Evolutionary conservation across 2,888 invertebrate species (phyloP), one percentile per base, ranked within the genome.

Genomic region (Harpagoxenus sublaevis): DNA sequence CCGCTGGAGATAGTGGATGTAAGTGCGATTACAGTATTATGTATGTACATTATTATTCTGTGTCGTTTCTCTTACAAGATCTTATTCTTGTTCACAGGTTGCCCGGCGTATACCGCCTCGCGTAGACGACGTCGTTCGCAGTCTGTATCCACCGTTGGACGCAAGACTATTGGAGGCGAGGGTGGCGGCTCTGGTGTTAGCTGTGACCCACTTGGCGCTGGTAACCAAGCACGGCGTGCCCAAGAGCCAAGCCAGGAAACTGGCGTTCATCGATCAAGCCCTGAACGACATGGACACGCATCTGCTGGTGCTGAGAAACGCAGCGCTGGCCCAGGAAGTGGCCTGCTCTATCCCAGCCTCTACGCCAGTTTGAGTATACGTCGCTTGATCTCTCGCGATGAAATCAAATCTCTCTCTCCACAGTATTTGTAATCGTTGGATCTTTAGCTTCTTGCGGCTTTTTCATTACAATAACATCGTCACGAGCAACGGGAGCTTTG

Each of bases 91-190:
- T 53, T 23, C 90, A 2, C 15, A 96, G 95, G 96, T 96, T 82
- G 97, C 97, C 4, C 96, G 96, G 90, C 95, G 96, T 88, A 97
- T 97, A 89, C 97, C 97, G 68, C 96, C 96, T 23, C 95, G 97
- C 63, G 97, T 97, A 1, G 97, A 97, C 93, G 97, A 97, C 92
- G 97, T 97, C 87, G 97, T 97, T 0, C 95, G 96, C 84, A 96
- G 97, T 86, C 96, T 97, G 96, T 97, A 97, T 93, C 97, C 97
- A 18, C 97, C 97, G 6, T 93, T 97, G 87, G 97, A 97, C 94
- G 96, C 97, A 0, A 95, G 97, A 55, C 95, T 97, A 6, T 94
- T 97, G 85, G 97, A 97, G 94, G 97, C 97, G 1, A 96, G 97
- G 90, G 97, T 97, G 60, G 96, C 96, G 45, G 97, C 97, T 18